Base-by-base conservation (phyloP, 2,113 vertebrate genomes). In the Coturnix japonica region DNA sequence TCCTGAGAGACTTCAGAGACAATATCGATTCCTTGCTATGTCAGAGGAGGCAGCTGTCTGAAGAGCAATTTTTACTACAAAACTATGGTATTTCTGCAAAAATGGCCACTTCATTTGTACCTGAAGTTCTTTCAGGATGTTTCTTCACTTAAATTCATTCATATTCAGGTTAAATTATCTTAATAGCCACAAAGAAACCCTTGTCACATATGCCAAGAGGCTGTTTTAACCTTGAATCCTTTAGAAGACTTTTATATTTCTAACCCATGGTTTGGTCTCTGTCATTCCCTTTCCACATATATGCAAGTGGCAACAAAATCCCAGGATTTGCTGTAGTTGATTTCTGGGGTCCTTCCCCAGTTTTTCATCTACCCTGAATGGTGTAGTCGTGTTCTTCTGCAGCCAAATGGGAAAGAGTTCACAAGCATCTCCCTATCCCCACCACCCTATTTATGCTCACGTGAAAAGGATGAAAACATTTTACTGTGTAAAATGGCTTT, bases 11-110 rank as follows among this genome's bases (percentile, higher is more conserved):
- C 67, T 59, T 43, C 31, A 82, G 33, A 18, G 22, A 51, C 54
- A 91, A 73, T 76, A 85, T 0, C 80, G 60, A 78, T 83, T 74
- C 66, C 19, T 70, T 77, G 37, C 2, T 80, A 67, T 90, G 37
- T 64, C 81, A 85, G 79, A 85, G 67, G 46, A 93, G 71, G 33
- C 94, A 83, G 44, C 46, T 87, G 22, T 51, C 77, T 86, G 39
- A 88, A 67, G 15, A 51, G 61, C 18, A 30, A 73, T 33, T 91
- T 43, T 44, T 76, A 30, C 30, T 49, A 79, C 8, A 44, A 64
- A 41, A 59, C 59, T 86, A 22, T 39, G 46, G 10, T 54, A 43
- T 70, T 76, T 89, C 70, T 91, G 60, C 26, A 87, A 53, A 49
- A 87, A 9, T 37, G 14, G 30, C 44, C 30, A 89, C 43, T 92